Percentiles rank a stretch among this genome's conserved stretches.
These are phyloP conservation scores for Cordylochernes scorpioides DNA, from an alignment of 2,888 invertebrate species.

Conservation along the genomic window DNA sequence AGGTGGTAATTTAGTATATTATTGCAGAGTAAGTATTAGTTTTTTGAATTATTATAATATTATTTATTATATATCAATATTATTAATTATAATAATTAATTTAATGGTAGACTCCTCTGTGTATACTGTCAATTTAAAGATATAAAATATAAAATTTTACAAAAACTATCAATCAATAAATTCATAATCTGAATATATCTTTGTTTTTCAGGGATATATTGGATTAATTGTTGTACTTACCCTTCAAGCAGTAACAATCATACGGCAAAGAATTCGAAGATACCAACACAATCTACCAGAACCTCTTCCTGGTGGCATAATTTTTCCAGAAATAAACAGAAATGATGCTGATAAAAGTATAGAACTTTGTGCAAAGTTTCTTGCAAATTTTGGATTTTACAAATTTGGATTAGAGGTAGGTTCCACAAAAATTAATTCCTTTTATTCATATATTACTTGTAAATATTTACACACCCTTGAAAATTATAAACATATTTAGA, in stretches of 20 bases:
- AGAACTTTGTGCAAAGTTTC: slow-evolving; percentile 47
- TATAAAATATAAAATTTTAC: too few relatives aligned
- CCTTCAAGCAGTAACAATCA: slow-evolving; percentile 52
- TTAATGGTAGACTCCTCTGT: too few relatives aligned
- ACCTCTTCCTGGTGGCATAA: slow-evolving; percentile 24
- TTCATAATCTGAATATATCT: too few relatives aligned
- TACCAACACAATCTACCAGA: slow-evolving; percentile 21
- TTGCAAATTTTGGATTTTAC: slow-evolving; percentile 81
- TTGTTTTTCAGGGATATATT: slow-evolving; percentile 23
- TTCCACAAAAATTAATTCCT: too few relatives aligned
- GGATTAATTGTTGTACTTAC: slow-evolving; percentile 53
- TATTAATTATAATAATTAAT: too few relatives aligned
- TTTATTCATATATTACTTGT: too few relatives aligned
- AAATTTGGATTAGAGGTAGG: slow-evolving; percentile 79
- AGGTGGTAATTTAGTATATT: slow-evolving; percentile 25
- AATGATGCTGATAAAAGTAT: slow-evolving; percentile 57
- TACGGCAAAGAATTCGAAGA: slow-evolving; percentile 40
- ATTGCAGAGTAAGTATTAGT: slow-evolving; percentile 14
- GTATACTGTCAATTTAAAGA: too few relatives aligned
- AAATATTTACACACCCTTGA: too few relatives aligned
- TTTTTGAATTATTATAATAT: too few relatives aligned
- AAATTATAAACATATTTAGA: too few relatives aligned
- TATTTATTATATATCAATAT: too few relatives aligned
- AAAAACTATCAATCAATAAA: too few relatives aligned
- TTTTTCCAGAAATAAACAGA: slow-evolving; percentile 50